These are phyloP conservation scores for Drosophila merina DNA, from an alignment of 2,888 invertebrate genomes.

Conservation along the genomic window DNA sequence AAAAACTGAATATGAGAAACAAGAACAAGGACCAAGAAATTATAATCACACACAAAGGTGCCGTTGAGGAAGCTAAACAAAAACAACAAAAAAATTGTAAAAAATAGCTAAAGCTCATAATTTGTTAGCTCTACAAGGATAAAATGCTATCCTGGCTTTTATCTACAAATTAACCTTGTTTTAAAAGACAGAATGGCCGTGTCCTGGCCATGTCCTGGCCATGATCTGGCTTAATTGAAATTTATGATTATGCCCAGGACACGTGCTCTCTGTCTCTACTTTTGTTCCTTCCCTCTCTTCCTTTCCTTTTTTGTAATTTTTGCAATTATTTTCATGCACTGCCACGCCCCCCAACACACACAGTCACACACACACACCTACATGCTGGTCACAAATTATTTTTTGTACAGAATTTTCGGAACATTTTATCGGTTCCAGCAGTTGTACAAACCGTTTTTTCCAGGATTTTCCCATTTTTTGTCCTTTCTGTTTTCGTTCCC, in stretches of 20 bases:
- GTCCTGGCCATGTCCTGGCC: constrained; percentile 50
- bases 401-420: constrained; percentile 60
- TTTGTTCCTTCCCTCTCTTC: not conserved
- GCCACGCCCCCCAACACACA: constrained; percentile 47
- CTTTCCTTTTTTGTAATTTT: constrained; percentile 44
- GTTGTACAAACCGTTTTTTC: constrained; percentile 47
- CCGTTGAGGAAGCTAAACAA: constrained; percentile 3
- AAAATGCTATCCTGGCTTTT: constrained; percentile 31
- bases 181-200: constrained; percentile 36
- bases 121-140: constrained; percentile 16
- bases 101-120: constrained; percentile 17
- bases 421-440: constrained; percentile 71
- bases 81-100: not conserved
- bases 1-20: constrained; percentile 6
- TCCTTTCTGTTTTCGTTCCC: constrained; percentile 4
- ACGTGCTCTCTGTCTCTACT: constrained; percentile 27
- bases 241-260: constrained; percentile 54
- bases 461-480: constrained; percentile 7
- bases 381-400: constrained; percentile 65
- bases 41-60: constrained; percentile 21
- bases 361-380: constrained; percentile 18
- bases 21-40: constrained; percentile 2
- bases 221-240: constrained; percentile 64
- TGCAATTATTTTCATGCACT: constrained; percentile 61
- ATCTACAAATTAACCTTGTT: constrained; percentile 55